phyloP scores from a whole-genome alignment of 2,888 invertebrate genomes.

The Drosophila paranaensis region DNA sequence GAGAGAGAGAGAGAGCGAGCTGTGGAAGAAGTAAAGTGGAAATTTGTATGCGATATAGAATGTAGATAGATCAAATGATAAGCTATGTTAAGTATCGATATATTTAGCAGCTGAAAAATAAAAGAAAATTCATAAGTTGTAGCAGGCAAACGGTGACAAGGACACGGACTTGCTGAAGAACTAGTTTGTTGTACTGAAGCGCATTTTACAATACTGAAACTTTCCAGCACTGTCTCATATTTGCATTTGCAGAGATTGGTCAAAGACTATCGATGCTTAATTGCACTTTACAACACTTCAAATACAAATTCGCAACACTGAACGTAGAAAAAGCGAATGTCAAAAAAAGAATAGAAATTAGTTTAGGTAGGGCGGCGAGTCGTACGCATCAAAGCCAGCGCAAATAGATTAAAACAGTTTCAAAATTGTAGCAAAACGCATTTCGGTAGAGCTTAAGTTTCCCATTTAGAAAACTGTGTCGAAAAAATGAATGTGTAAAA shows the following conservation, averaged over 20 bases:
- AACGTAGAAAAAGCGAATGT: background rate
- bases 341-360: background rate
- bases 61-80: background rate
- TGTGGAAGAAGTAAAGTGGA: background rate
- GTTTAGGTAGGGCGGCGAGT: background rate
- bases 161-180: no score
- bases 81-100: background rate
- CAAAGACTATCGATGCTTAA: background rate
- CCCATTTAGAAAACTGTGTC: background rate
- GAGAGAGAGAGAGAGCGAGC: background rate
- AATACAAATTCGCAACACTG: background rate
- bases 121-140: background rate
- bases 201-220: background rate
- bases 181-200: background rate
- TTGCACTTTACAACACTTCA: background rate
- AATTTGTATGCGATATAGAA: background rate
- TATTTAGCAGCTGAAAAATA: background rate
- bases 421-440: background rate
- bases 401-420: background rate
- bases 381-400: background rate
- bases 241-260: background rate
- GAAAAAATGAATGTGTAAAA: background rate
- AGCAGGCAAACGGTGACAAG: no score
- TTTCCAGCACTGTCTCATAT: background rate
- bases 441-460: background rate